Percentiles rank a stretch among this genome's conserved stretches.
Conservation (phyloP, 2,113 vertebrate genomes). For the Planiliza haematocheilus region DNA sequence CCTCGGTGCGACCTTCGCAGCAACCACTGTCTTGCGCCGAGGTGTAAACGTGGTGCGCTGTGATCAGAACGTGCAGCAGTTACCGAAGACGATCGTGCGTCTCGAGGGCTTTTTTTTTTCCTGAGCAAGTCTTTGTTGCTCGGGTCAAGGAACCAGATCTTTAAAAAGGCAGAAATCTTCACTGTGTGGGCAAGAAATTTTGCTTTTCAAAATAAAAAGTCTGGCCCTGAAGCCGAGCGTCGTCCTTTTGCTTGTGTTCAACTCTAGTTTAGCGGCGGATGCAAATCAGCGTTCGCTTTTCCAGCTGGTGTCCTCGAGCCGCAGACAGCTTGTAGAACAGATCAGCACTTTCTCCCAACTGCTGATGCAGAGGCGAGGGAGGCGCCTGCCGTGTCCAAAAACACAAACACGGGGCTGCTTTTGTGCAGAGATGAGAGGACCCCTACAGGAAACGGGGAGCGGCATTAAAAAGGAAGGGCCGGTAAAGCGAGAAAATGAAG, state of each 20-base stretch:
- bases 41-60: constrained; percentile 3
- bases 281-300: constrained; percentile 10
- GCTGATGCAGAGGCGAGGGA: constrained; percentile 35
- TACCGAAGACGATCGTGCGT: neutral
- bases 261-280: constrained; percentile 1
- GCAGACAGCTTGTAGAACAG: constrained; percentile 39
- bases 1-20: neutral
- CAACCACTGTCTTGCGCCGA: neutral
- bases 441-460: neutral
- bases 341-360: constrained; percentile 42
- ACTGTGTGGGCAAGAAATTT: too few relatives aligned
- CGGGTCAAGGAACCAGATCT: neutral
- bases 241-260: neutral
- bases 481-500: too few relatives aligned
- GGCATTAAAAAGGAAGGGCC: neutral
- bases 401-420: constrained; percentile 25
- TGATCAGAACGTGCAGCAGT: neutral
- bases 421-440: constrained; percentile 13
- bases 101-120: constrained; percentile 22
- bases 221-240: neutral
- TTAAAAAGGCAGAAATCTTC: constrained; percentile 31
- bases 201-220: neutral
- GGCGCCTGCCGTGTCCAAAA: constrained; percentile 14
- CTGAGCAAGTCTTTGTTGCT: neutral
- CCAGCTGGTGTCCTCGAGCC: constrained; percentile 21